Conservation (phyloP, 2,888 invertebrate species). For the Stenchaetothrips biformis region DNA sequence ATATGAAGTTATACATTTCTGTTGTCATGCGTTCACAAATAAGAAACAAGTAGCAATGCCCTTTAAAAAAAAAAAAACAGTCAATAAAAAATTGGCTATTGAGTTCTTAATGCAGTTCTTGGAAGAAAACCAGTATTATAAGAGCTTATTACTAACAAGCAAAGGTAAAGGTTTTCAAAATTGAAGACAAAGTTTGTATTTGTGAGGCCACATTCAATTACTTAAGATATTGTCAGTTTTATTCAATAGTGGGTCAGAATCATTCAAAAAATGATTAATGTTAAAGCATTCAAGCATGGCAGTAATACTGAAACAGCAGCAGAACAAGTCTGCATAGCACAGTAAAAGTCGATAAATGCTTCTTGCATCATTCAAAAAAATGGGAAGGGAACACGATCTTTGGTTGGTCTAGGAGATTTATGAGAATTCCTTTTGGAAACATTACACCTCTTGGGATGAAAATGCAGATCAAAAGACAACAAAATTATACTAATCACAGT, state of each 20-base stretch:
- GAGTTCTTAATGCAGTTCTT: not conserved
- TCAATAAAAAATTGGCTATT: not conserved
- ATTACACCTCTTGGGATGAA: not conserved
- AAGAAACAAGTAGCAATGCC: not conserved
- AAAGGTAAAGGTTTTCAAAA: not conserved
- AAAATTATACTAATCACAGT: not conserved
- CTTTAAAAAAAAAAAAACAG: not conserved
- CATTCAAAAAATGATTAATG: not conserved
- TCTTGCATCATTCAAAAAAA: not conserved
- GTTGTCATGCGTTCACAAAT: not conserved
- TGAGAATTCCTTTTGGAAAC: not conserved
- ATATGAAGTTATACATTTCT: not conserved
- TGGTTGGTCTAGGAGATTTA: constrained; percentile 13
- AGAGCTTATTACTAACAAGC: not conserved
- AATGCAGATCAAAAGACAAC: not conserved
- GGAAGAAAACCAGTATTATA: not conserved
- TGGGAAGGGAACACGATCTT: not conserved
- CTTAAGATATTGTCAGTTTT: not conserved
- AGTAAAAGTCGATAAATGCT: not conserved
- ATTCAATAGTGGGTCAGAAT: not conserved
- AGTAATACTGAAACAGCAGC: not conserved
- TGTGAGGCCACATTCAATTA: not conserved
- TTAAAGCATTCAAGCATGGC: not conserved
- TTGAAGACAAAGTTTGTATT: not conserved
- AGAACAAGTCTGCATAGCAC: not conserved